Base-by-base conservation (phyloP, 92 coral and sea anemone species). In the Metridium senile region DNA sequence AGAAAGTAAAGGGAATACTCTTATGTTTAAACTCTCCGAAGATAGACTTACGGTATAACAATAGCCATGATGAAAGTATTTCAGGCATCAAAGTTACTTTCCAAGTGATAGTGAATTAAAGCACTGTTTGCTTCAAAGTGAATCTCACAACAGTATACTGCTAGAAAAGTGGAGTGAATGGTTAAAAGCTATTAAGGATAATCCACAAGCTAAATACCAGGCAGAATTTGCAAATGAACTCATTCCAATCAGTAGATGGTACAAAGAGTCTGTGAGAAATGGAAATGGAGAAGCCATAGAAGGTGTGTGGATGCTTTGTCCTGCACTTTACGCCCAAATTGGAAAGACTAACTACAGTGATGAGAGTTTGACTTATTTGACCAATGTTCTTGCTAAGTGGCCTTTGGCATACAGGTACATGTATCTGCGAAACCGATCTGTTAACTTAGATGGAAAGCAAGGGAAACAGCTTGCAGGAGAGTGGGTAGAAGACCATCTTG, bases 391-490 rank as follows among this genome's bases (percentile, higher is more conserved):
- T 0, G 83, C 83, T 2, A 78, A 54, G 52, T 78, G 83, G 83
- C 83, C 70, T 0, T 0, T 69, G 11, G 83, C 83, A 0, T 70
- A 79, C 32, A 31, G 75, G 13, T 16, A 32, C 21, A 30, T 79
- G 75, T 79, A 69, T 34, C 76, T 29, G 52, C 56, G 33, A 29
- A 80, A 80, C 54, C 33, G 86, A 74, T 73, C 82, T n/a, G 69
- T 80, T 0, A 85, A 72, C 56, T 21, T 85, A 25, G 74, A 80
- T 59, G 74, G 85, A 13, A 80, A 58, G 23, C 33, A 62, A 29
- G 89, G 86, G 68, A 80, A 23, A 35, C 82, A 85, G 26, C 51
- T 85, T 11, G 89, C 89, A 1, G 85, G 82, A 26, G 82, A 85
- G 39, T 85, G 90, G 89, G 85, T 85, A 16, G 85, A 85, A 26